phyloP scores from a whole-genome alignment of 1,140 invertebrate genomes.

The Andricus grossulariae region DNA sequence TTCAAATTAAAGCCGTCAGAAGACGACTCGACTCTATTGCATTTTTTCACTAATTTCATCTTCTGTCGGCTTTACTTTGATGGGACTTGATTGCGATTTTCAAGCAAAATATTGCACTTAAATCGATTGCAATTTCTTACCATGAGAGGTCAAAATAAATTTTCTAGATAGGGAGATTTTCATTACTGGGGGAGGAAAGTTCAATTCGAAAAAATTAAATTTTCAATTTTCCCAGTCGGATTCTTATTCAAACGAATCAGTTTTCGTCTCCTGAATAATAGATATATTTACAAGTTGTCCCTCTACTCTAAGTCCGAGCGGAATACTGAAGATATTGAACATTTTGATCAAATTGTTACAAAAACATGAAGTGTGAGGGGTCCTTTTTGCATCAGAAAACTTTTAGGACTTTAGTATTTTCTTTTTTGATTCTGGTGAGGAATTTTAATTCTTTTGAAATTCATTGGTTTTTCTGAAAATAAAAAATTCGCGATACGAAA shows the following conservation, averaged over 20 bases:
- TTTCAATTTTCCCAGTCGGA: background rate
- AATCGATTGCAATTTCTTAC: constrained; percentile 23
- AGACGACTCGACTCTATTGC: constrained; percentile 7
- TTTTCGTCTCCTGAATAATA: background rate
- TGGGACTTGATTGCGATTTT: background rate
- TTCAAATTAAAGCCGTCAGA: constrained; percentile 1
- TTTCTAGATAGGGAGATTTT: constrained; percentile 24
- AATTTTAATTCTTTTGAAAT: too few species aligned
- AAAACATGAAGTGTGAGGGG: too few species aligned
- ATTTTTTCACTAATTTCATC: background rate
- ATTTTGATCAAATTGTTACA: too few species aligned
- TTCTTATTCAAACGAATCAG: background rate
- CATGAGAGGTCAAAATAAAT: constrained; percentile 18
- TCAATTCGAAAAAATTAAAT: background rate
- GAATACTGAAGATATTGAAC: too few species aligned
- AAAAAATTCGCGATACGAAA: too few species aligned
- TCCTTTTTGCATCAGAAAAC: too few species aligned
- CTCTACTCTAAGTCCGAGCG: background rate
- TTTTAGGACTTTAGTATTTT: too few species aligned
- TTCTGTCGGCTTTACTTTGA: constrained; percentile 2
- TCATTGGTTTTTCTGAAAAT: too few species aligned
- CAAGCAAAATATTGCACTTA: background rate
- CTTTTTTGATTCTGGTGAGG: too few species aligned
- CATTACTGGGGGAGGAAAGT: background rate
- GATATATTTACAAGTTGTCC: background rate